Base-by-base conservation (phyloP, 2,113 vertebrate species). In the Eclectus roratus region DNA sequence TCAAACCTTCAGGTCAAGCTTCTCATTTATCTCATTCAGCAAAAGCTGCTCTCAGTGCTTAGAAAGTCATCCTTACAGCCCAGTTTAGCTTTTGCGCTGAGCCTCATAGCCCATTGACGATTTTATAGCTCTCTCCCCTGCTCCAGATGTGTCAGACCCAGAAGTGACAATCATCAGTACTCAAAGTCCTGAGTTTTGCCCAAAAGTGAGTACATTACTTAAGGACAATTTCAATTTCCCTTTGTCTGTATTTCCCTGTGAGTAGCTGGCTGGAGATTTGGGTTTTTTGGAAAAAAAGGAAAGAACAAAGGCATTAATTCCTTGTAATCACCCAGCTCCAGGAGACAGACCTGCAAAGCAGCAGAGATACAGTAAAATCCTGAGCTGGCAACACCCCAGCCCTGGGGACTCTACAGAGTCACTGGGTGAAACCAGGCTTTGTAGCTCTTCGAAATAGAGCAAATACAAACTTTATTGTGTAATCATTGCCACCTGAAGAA, bases 251-350 rank as follows among this genome's bases (percentile, higher is more conserved):
- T 89, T 92, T 93, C 52, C 70, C 47, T 74, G 9, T n/a, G 28
- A 43, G 50, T 60, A 69, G 19, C 3, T 90, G 66, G 65, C 69
- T 84, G 46, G 83, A 89, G 49, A 81, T 76, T 14, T 61, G 37
- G 13, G 14, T 2, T 46, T 56, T 89, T 86, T 33, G 79, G 60
- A 86, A 88, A 27, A 69, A 69, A 71, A 71, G 16, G 43, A 43
- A 85, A 79, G 69, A 86, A 87, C 73, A 92, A 96, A 89, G 53
- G 28, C 65, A 61, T 91, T 79, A 80, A 89, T 96, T 94, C 92
- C 73, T 56, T 79, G 17, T 74, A 86, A 91, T 82, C 61, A 65
- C 85, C 25, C 68, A 46, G 50, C 76, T 94, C 80, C 69, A 65
- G 88, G 76, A 94, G 65, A 76, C 73, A 82, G 70, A 93, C 73